Evolutionary conservation across 2,113 vertebrate species (phyloP).

Genomic region (Coryphaenoides rupestris): DNA sequence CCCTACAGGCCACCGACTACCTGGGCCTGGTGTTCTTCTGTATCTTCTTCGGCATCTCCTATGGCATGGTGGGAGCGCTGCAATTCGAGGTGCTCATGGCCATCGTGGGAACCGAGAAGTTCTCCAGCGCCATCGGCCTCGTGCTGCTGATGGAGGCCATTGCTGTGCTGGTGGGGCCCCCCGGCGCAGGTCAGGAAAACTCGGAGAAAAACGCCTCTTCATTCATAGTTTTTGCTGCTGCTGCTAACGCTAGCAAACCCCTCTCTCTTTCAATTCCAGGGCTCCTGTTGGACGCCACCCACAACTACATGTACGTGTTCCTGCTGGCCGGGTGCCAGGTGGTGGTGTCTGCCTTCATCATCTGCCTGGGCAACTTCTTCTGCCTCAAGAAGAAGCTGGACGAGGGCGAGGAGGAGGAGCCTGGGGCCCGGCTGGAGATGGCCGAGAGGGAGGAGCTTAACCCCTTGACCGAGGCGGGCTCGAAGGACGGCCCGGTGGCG

Average conservation of each 20-base stretch:
- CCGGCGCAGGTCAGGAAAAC: slow-evolving; percentile 85
- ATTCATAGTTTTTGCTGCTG: not conserved
- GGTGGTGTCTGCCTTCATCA: slow-evolving; percentile 74
- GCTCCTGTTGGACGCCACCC: slow-evolving; percentile 81
- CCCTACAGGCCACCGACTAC: slow-evolving; percentile 70
- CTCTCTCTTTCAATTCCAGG: slow-evolving; percentile 64
- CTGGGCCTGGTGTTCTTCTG: slow-evolving; percentile 83
- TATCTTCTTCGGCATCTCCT: slow-evolving; percentile 95
- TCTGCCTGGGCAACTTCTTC: slow-evolving; percentile 80
- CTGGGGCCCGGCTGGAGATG: slow-evolving; percentile 63
- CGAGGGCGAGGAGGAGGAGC: slow-evolving; percentile 46
- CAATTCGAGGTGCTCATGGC: slow-evolving; percentile 98
- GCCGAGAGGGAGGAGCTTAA: slow-evolving; percentile 79
- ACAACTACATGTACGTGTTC: slow-evolving; percentile 85
- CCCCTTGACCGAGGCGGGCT: not conserved
- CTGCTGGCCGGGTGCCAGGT: slow-evolving; percentile 87
- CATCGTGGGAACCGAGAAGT: slow-evolving; percentile 90
- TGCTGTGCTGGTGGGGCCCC: slow-evolving; percentile 90
- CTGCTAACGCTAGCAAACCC: not conserved
- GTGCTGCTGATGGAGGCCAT: slow-evolving; percentile 90
- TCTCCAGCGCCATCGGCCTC: slow-evolving; percentile 93
- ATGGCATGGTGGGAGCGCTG: slow-evolving; percentile 95
- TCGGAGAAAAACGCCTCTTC: not conserved
- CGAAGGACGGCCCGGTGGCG: slow-evolving; percentile 41
- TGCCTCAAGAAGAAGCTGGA: slow-evolving; percentile 77